Conservation (phyloP, 2,888 invertebrate species). For the Apotomis betuletana region DNA sequence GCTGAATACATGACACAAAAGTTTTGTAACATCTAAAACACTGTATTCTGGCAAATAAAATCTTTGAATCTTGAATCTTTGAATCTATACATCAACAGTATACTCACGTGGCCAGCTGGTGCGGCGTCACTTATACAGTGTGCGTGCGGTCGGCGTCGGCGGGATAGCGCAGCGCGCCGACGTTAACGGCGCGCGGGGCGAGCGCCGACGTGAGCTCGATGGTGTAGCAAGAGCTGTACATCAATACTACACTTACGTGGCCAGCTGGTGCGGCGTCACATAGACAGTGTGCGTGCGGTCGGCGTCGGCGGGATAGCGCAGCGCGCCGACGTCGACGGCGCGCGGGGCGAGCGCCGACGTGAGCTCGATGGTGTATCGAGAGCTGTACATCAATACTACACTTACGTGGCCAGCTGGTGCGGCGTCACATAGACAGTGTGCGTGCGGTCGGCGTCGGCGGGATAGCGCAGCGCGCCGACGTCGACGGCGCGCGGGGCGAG, state of each 20-base stretch:
- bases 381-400: no score
- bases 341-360: conserved; percentile 61
- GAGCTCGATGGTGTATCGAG: conserved; percentile 84
- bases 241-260: conserved; percentile 35
- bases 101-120: conserved; percentile 1
- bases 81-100: neutral
- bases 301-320: conserved; percentile 8
- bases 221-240: conserved; percentile 57
- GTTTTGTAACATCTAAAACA: no score
- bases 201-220: conserved; percentile 84
- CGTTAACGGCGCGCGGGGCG: conserved; percentile 48
- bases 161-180: conserved; percentile 47
- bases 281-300: neutral
- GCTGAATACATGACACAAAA: no score
- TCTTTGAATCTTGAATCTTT: no score
- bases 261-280: conserved; percentile 72
- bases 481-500: conserved; percentile 58
- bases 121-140: conserved; percentile 51
- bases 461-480: conserved; percentile 68
- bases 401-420: conserved; percentile 58
- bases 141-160: conserved; percentile 48
- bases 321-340: conserved; percentile 53
- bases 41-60: no score
- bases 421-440: conserved; percentile 73
- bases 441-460: conserved; percentile 52